These are phyloP conservation scores for Urocolius indicus DNA, from an alignment of 2,113 vertebrate genomes.

Conservation along the genomic window DNA sequence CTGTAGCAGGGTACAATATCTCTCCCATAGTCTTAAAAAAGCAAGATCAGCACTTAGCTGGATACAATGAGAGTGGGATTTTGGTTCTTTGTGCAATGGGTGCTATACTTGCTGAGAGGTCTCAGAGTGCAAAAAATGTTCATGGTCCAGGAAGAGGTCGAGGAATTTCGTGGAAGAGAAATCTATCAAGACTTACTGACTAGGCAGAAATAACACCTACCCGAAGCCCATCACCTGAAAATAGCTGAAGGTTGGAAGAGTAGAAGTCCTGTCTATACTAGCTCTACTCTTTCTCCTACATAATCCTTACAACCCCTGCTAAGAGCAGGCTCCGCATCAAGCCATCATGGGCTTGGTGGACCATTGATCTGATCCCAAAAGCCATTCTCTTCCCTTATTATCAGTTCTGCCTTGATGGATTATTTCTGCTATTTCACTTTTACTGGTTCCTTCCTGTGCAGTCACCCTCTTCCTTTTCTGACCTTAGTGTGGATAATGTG, in stretches of 20 bases:
- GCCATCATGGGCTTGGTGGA: background rate
- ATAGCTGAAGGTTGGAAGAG: background rate
- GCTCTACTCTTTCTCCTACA: background rate
- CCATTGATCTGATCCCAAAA: background rate
- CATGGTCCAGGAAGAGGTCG: background rate
- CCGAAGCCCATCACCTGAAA: background rate
- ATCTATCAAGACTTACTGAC: background rate
- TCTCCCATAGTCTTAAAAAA: background rate
- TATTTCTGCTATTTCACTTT: background rate
- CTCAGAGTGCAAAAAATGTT: background rate
- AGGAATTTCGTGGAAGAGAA: background rate
- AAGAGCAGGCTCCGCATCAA: background rate
- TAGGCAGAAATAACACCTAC: background rate
- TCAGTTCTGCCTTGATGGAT: background rate
- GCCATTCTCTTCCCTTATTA: background rate
- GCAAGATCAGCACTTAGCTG: background rate
- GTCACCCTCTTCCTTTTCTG: background rate
- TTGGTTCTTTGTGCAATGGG: background rate
- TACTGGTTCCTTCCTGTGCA: background rate
- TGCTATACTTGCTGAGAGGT: background rate
- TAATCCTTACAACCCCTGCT: background rate
- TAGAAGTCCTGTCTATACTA: background rate
- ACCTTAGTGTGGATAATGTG: accelerated
- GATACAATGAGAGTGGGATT: background rate
- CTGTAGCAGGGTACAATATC: background rate